Evolutionary conservation across 2,888 invertebrate species (phyloP).

Genomic region (Apamea anceps): DNA sequence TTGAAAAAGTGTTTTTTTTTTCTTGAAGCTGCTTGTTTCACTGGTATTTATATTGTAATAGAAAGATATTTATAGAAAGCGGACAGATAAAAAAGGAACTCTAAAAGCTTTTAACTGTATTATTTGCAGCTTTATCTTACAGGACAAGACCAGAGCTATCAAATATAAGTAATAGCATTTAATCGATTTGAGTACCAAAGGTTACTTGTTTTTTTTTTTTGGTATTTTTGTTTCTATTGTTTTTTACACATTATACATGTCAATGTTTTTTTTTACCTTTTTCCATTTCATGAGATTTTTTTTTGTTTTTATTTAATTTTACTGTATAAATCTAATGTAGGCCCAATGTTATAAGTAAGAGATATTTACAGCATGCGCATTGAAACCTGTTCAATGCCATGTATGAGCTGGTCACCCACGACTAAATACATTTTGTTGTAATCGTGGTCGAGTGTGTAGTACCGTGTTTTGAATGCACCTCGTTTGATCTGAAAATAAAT

Average conservation of each 20-base stretch:
- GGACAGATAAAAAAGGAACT: not conserved
- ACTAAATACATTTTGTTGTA: slow-evolving; percentile 19
- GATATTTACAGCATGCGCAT: slow-evolving; percentile 43
- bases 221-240: not conserved
- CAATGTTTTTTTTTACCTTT: slow-evolving; percentile 2
- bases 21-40: not conserved
- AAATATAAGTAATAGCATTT: slow-evolving; percentile 3
- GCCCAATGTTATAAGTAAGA: slow-evolving; percentile 62
- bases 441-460: slow-evolving; percentile 24
- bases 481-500: slow-evolving; percentile 48
- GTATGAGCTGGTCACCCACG: slow-evolving; percentile 27
- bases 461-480: slow-evolving; percentile 48
- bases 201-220: not conserved
- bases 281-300: slow-evolving; percentile 23
- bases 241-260: slow-evolving; percentile 6
- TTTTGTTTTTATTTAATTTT: slow-evolving; percentile 33
- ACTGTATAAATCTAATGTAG: slow-evolving; percentile 75
- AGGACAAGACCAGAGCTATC: slow-evolving; percentile 2
- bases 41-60: slow-evolving; percentile 8
- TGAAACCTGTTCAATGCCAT: slow-evolving; percentile 16
- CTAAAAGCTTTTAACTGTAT: not conserved
- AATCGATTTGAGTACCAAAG: slow-evolving; percentile 1
- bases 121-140: not conserved
- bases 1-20: not conserved
- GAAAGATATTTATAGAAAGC: not conserved